Conservation (phyloP, 2,888 invertebrate species). For the Drosophila fungiperda region DNA sequence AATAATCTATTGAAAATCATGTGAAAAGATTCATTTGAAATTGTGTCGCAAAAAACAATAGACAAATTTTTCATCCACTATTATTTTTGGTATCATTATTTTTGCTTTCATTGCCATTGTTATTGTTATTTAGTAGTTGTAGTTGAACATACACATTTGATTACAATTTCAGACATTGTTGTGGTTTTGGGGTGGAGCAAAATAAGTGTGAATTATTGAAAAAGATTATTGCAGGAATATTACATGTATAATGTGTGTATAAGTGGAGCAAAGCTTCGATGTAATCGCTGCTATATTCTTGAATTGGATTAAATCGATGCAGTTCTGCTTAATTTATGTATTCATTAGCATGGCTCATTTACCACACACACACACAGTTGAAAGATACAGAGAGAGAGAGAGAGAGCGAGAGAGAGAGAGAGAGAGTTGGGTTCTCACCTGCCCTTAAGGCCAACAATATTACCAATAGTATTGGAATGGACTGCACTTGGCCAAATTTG, state of each 20-base stretch:
- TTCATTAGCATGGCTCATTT: constrained; percentile 53
- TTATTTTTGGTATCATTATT: constrained; percentile 21
- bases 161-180: constrained; percentile 14
- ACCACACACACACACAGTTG: constrained; percentile 23
- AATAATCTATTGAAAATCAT: constrained; percentile 42
- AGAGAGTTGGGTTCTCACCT: neutral
- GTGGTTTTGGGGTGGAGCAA: neutral
- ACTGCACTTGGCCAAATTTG: neutral
- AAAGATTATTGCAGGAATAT: neutral
- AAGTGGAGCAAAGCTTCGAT: neutral
- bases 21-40: constrained; percentile 67
- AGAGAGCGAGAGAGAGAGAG: no score
- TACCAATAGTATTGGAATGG: neutral
- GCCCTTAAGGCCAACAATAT: neutral
- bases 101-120: constrained; percentile 11
- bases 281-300: constrained; percentile 27
- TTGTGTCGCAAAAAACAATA: constrained; percentile 53
- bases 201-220: neutral
- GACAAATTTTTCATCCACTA: constrained; percentile 45
- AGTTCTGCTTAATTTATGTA: constrained; percentile 55
- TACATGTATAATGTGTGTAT: neutral
- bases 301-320: constrained; percentile 18
- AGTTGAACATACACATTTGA: constrained; percentile 11
- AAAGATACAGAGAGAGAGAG: no score
- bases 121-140: constrained; percentile 14